Evolutionary conservation across 2,888 invertebrate genomes (phyloP), one percentile per base, ranked within the genome.

Genomic region (Drosophila aldrichi): DNA sequence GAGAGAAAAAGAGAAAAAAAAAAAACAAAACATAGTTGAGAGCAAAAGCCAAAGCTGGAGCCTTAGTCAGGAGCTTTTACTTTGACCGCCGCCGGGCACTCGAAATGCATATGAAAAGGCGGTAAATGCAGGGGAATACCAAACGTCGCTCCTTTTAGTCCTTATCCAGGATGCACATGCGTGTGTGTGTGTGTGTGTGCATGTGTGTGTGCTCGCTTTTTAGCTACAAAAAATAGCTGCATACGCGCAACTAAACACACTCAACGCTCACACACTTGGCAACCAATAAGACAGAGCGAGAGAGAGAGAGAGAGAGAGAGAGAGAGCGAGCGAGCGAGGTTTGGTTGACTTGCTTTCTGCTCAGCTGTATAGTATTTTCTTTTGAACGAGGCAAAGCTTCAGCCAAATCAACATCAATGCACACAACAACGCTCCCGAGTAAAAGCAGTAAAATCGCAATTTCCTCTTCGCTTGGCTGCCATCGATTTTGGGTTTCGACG

Each of bases 11-110:
- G 4, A 14, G 16, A 59, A 43, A 61, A 62, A 63, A 74, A 46
- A 61, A 62, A 61, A 74, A 70, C 74, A 79, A 56, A 74, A 82
- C 70, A 73, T 69, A 68, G 74, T 77, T 70, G 70, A 70, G 67
- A 70, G 77, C 64, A 75, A 75, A 78, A 63, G 76, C 66, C 73
- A 76, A 72, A 79, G 68, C 70, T 64, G 69, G 61, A 65, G 61
- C 73, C 61, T 61, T 68, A 70, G 46, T 51, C 58, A 48, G 51
- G 52, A 64, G 74, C 83, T 66, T 81, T 82, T 82, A 68, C 84
- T 82, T 85, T 85, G 82, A 85, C 79, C 81, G 89, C 84, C 84
- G 76, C 55, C 58, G 79, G 84, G 84, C 84, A 80, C 87, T 88
- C 74, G 70, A 82, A 84, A 82, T 88, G 74, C 82, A 88, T 75